These are phyloP conservation scores for Ganaspis brasiliensis DNA, from an alignment of 2,888 invertebrate species.

Conservation along the genomic window DNA sequence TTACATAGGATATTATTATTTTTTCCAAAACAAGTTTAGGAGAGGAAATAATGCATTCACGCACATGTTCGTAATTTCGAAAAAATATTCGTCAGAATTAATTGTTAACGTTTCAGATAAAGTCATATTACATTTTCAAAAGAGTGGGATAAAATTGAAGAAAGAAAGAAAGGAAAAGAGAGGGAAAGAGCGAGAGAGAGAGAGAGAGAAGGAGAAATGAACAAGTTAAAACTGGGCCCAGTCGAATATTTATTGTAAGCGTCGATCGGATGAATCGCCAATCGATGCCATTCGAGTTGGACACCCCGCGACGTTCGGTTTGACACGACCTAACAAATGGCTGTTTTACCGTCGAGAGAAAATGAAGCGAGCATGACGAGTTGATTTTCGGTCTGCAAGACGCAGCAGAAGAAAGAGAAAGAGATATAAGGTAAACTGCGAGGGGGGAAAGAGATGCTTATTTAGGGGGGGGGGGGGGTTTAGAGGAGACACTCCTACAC, in stretches of 20 bases:
- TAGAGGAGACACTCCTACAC: conserved; percentile 62
- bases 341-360: conserved; percentile 80
- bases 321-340: conserved; percentile 80
- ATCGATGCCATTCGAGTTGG: conserved; percentile 77
- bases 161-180: conserved; percentile 42
- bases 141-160: background rate
- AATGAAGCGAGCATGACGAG: conserved; percentile 80
- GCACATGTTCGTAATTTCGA: too few relatives aligned
- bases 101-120: background rate
- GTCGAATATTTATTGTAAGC: conserved; percentile 60
- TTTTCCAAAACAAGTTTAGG: too few relatives aligned
- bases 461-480: conserved; percentile 31
- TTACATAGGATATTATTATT: too few relatives aligned
- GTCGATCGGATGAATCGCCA: conserved; percentile 79
- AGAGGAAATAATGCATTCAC: too few relatives aligned
- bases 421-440: conserved; percentile 47
- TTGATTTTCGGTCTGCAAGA: conserved; percentile 77
- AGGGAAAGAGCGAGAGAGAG: too few relatives aligned
- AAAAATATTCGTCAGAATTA: too few relatives aligned
- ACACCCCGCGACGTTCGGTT: conserved; percentile 77
- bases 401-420: conserved; percentile 47
- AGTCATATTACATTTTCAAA: background rate
- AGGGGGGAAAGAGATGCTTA: conserved; percentile 42
- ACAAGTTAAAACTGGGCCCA: conserved; percentile 54
- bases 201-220: conserved; percentile 46